phyloP scores from a whole-genome alignment of 2,797 vertebrate genomes.

The Pseudocheirus occidentalis region DNA sequence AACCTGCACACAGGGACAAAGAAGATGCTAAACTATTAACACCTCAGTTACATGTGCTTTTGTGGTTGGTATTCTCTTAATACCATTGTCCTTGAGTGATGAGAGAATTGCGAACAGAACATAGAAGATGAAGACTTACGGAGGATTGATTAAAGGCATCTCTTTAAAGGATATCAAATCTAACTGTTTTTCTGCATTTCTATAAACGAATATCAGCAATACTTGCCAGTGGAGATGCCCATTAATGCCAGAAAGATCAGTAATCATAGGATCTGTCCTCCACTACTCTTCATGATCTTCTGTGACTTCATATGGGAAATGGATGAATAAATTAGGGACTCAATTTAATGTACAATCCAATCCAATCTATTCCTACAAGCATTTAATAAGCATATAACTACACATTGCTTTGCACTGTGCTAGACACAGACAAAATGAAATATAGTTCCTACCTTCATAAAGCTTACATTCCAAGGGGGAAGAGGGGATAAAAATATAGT shows the following conservation, averaged over 20 bases:
- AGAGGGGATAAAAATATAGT: not conserved
- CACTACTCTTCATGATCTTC: not conserved
- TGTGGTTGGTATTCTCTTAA: not conserved
- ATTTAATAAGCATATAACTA: not conserved
- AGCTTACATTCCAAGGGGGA: not conserved
- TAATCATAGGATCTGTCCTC: not conserved
- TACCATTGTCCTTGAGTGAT: not conserved
- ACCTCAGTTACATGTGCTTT: not conserved
- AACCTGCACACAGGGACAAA: constrained; percentile 7
- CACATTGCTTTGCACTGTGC: not conserved
- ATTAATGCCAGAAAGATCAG: not conserved
- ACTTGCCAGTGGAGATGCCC: not conserved
- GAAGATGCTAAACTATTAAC: not conserved
- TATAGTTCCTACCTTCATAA: not conserved
- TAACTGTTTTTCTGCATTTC: not conserved
- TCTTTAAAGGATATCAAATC: not conserved
- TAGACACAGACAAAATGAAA: not conserved
- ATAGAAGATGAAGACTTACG: not conserved
- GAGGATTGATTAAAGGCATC: not conserved
- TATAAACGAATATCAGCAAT: not conserved
- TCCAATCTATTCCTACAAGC: not conserved
- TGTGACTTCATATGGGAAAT: not conserved
- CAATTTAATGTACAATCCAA: not conserved
- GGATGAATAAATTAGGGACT: too few species aligned
- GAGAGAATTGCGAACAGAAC: not conserved